phyloP scores from a whole-genome alignment of 2,113 vertebrate species.

The Peucedramus taeniatus region DNA sequence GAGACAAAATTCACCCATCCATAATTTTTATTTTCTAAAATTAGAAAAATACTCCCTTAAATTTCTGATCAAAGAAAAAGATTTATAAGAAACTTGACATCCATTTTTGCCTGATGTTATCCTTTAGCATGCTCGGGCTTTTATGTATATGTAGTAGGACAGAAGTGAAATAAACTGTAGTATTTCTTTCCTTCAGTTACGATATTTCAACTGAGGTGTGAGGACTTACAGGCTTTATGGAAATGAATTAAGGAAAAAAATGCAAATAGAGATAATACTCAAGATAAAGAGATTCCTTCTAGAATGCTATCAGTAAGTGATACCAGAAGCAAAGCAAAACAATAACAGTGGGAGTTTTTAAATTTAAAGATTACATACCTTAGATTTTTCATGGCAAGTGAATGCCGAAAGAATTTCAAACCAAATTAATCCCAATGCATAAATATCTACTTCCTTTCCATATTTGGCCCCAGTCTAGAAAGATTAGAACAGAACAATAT shows the following conservation, averaged over 20 bases:
- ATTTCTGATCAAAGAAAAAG: background rate
- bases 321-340: background rate
- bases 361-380: conserved; percentile 47
- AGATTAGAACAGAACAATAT: background rate
- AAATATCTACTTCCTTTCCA: conserved; percentile 85
- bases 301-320: background rate
- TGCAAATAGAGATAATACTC: background rate
- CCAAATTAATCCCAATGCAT: conserved; percentile 84
- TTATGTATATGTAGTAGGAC: background rate
- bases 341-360: background rate
- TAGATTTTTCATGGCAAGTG: accelerated
- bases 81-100: background rate
- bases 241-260: background rate
- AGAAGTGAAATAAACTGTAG: background rate
- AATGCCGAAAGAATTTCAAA: conserved; percentile 75
- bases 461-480: conserved; percentile 39
- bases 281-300: background rate
- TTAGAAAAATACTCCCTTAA: background rate
- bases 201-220: background rate
- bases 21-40: background rate
- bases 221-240: background rate
- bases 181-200: background rate
- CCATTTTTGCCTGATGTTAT: background rate
- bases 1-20: background rate
- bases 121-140: background rate